phyloP scores from a whole-genome alignment of 2,113 vertebrate genomes.

The Siniperca knerii region DNA sequence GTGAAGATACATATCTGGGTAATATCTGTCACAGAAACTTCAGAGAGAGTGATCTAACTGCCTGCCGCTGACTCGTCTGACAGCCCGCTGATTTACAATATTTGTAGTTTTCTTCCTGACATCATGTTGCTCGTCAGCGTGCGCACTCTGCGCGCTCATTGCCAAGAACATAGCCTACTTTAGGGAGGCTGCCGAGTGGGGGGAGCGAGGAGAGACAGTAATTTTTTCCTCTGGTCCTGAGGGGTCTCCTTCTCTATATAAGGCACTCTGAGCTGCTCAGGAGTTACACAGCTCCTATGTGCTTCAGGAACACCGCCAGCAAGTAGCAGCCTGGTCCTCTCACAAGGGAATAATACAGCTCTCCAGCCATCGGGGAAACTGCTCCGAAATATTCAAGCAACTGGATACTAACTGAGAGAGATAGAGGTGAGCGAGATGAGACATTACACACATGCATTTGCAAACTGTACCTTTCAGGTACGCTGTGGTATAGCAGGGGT shows the following conservation, averaged over 20 bases:
- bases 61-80: constrained; percentile 26
- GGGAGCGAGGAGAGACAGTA: constrained; percentile 60
- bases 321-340: constrained; percentile 19
- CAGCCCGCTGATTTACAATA: constrained; percentile 48
- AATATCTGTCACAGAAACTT: neutral
- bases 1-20: constrained; percentile 5
- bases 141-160: constrained; percentile 32
- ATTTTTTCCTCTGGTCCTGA: constrained; percentile 62
- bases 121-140: constrained; percentile 24
- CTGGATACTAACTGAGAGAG: constrained; percentile 37
- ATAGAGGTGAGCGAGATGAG: constrained; percentile 83
- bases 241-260: constrained; percentile 85
- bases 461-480: neutral
- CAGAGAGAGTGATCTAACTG: constrained; percentile 1
- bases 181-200: constrained; percentile 49
- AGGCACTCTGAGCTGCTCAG: constrained; percentile 71
- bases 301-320: constrained; percentile 65
- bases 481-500: neutral
- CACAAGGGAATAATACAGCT: constrained; percentile 67
- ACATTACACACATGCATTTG: neutral
- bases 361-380: constrained; percentile 16
- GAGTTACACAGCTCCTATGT: constrained; percentile 60
- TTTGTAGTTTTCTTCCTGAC: constrained; percentile 44
- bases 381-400: constrained; percentile 1
- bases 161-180: constrained; percentile 77